Evolutionary conservation across 2,888 invertebrate species (phyloP), one percentile per base, ranked within the genome.

Genomic region (Eupithecia abbreviata): DNA sequence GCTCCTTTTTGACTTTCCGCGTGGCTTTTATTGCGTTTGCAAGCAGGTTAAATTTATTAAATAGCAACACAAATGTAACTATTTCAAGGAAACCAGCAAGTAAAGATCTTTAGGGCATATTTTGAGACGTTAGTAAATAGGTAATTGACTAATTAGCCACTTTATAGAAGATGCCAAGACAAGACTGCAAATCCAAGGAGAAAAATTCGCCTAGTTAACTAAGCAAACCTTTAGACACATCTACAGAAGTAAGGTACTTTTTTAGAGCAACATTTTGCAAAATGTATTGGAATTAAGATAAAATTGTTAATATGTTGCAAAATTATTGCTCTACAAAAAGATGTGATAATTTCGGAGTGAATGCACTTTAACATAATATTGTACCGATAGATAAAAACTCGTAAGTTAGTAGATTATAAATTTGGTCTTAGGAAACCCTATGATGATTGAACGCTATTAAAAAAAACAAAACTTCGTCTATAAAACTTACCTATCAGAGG

Each of bases 401-500:
- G 5, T 6, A 51, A 51, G 5, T 43, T 6, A 2, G 43, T 51
- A 51, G 15, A 51, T 15, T 51, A 15, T 15, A 49, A 13, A 13
- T 49, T 49, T 4, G 49, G 13, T 9, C 0, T 9, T 58, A 9
- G 18, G 1, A 9, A 58, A 18, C 3, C n/a, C 9, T 9, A 18
- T 58, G 7, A 58, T 18, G 58, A 18, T 58, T 58, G 18, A 58
- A 58, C 18, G n/a, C n/a, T 18, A 7, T 58, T 4, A 58, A 58
- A 58, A 3, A 58, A 58, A 58, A 58, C 58, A 62, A 58, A 47
- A 18, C 4, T 62, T 30, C 2, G 1, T 30, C 10, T 3, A 7
- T 30, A 4, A 41, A 30, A 70, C 72, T 69, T 94, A 96, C 92
- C 96, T 95, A 85, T 97, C 97, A 77, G 96, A 97, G 2, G 95